These are phyloP conservation scores for Dugesia japonica DNA, from an alignment of 2,888 invertebrate species.

Conservation along the genomic window DNA sequence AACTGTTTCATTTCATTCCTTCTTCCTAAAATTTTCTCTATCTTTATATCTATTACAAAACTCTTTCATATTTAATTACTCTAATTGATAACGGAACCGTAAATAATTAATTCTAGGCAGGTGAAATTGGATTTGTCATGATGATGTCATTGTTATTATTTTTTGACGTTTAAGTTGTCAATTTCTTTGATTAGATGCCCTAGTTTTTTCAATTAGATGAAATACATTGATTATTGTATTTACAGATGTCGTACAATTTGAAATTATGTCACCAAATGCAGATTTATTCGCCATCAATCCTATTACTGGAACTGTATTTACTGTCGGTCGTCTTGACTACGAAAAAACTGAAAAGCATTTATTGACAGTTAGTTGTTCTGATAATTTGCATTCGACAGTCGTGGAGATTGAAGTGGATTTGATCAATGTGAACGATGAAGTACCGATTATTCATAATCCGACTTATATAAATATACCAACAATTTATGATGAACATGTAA, in stretches of 20 bases:
- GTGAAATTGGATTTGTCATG: no score
- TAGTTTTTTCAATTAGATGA: no score
- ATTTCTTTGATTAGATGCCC: no score
- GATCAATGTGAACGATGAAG: not conserved
- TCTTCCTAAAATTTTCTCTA: no score
- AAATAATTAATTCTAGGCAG: no score
- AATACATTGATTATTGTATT: not conserved
- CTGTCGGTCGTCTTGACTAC: not conserved
- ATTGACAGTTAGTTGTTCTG: not conserved
- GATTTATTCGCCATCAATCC: constrained; percentile 7
- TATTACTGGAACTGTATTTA: not conserved
- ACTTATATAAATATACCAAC: not conserved
- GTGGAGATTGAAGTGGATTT: not conserved
- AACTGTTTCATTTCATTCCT: no score
- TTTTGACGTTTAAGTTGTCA: no score
- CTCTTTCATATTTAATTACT: no score
- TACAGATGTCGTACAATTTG: not conserved
- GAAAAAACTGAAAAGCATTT: not conserved
- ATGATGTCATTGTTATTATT: no score
- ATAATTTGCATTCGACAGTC: not conserved
- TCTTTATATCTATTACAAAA: no score
- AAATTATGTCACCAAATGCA: not conserved
- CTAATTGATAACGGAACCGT: no score
- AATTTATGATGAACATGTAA: not conserved
- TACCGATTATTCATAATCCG: not conserved